Evolutionary conservation across 2,888 invertebrate genomes (phyloP), one percentile per base, ranked within the genome.

Genomic region (Helicoverpa assulta): DNA sequence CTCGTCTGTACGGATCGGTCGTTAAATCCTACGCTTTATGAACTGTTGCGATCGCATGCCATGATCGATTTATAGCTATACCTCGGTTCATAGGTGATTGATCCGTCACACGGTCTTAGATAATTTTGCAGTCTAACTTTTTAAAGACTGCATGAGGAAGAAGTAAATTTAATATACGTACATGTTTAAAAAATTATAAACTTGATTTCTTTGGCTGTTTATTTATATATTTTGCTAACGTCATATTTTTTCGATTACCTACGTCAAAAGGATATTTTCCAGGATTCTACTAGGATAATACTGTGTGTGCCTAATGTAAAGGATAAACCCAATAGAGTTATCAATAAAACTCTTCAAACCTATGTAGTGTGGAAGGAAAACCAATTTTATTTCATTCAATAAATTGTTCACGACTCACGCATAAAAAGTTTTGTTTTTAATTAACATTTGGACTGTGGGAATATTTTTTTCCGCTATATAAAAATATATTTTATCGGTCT

Each of bases 41-140:
- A 85, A 82, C 82, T 89, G 86, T 85, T 82, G 81, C 83, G 84
- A 84, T 86, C 80, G 78, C 82, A 82, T 84, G 82, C 86, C 86
- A 85, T 90, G 91, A 88, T 87, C 89, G 89, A 89, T 92, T 90
- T 87, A 92, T 88, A 78, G 85, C 70, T 52, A 60, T 71, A 78
- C 40, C 76, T 77, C 76, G 76, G 89, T 89, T 90, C 89, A 91
- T 86, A 90, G 90, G 89, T 88, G 90, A 91, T 91, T 86, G 92
- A 91, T 92, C 88, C 78, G 76, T 59, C 47, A 26, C 68, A 75
- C 82, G 74, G 71, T 81, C 78, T 85, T 83, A 84, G 78, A 83
- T 86, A 78, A 85, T 75, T 80, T 65, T 70, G 80, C 77, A 71
- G 64, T 55, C 54, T 67, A 59, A 65, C 54, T 74, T 10, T 47